Conservation (phyloP, 2,797 vertebrate genomes). For the Pseudomugil tenellus region DNA sequence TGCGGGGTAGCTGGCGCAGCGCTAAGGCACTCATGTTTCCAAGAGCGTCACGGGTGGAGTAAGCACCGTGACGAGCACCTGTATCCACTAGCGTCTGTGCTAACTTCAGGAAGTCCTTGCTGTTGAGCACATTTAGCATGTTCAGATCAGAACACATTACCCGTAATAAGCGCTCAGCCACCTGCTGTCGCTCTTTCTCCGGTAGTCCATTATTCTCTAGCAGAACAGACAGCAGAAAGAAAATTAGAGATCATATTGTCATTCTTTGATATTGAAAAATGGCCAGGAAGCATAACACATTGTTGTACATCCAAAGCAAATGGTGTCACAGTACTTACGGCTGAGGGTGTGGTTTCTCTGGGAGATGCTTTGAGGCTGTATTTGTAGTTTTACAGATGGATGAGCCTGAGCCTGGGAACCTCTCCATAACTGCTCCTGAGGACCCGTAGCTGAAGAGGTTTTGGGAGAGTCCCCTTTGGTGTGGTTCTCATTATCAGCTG, state of each 20-base stretch:
- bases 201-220: conserved; percentile 90
- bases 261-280: background rate
- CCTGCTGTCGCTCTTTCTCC: conserved; percentile 97
- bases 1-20: conserved; percentile 94
- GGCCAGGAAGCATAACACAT: background rate
- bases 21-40: conserved; percentile 97
- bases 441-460: conserved; percentile 84
- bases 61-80: conserved; percentile 94
- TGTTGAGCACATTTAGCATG: conserved; percentile 90
- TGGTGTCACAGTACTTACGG: conserved; percentile 78
- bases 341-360: conserved; percentile 92
- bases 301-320: background rate
- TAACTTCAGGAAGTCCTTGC: conserved; percentile 97
- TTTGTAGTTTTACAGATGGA: conserved; percentile 78
- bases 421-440: conserved; percentile 88
- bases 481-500: conserved; percentile 98
- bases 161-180: conserved; percentile 93
- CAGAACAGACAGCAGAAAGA: conserved; percentile 33
- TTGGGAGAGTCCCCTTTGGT: conserved; percentile 91
- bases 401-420: conserved; percentile 70
- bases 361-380: conserved; percentile 86
- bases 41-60: conserved; percentile 93
- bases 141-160: conserved; percentile 97
- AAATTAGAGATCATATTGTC: background rate
- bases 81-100: conserved; percentile 98